These are phyloP conservation scores for Myripristis jacobus DNA, from an alignment of 2,797 vertebrate species.

Conservation along the genomic window DNA sequence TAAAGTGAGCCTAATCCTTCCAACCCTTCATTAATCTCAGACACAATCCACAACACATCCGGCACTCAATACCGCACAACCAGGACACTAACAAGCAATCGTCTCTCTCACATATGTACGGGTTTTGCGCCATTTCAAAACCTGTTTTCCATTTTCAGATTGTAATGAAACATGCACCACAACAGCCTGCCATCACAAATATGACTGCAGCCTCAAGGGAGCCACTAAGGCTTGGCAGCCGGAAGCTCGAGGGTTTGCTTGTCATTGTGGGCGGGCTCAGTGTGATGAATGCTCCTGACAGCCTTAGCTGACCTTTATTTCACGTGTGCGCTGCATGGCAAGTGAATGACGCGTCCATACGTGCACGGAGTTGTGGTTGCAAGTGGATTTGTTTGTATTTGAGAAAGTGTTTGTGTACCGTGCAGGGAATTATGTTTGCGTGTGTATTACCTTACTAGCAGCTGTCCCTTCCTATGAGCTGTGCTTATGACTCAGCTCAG, in stretches of 20 bases:
- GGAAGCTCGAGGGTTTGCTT: not conserved
- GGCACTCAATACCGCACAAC: too few species aligned
- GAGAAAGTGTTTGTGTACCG: conserved; percentile 46
- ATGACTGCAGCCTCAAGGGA: not conserved
- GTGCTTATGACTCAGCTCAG: conserved; percentile 65
- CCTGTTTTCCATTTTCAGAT: conserved; percentile 34
- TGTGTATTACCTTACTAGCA: conserved; percentile 54
- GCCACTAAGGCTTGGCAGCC: not conserved
- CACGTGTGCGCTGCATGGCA: not conserved
- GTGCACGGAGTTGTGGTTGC: conserved; percentile 28
- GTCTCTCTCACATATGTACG: conserved; percentile 12
- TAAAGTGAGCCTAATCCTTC: too few species aligned
- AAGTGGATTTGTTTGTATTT: conserved; percentile 29
- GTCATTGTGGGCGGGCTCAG: not conserved
- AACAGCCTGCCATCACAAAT: conserved; percentile 6
- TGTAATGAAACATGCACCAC: not conserved
- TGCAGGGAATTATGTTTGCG: conserved; percentile 38
- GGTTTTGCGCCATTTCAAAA: conserved; percentile 21
- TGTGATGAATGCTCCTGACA: not conserved
- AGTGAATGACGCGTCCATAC: conserved; percentile 22
- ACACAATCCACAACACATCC: too few species aligned
- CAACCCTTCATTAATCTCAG: too few species aligned
- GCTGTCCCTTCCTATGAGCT: conserved; percentile 55
- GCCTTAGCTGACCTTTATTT: conserved; percentile 38
- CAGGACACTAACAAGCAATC: too few species aligned